Percentiles rank a stretch among this genome's conserved stretches.
phyloP scores from a whole-genome alignment of 2,113 vertebrate species.

The Brachionichthys hirsutus region DNA sequence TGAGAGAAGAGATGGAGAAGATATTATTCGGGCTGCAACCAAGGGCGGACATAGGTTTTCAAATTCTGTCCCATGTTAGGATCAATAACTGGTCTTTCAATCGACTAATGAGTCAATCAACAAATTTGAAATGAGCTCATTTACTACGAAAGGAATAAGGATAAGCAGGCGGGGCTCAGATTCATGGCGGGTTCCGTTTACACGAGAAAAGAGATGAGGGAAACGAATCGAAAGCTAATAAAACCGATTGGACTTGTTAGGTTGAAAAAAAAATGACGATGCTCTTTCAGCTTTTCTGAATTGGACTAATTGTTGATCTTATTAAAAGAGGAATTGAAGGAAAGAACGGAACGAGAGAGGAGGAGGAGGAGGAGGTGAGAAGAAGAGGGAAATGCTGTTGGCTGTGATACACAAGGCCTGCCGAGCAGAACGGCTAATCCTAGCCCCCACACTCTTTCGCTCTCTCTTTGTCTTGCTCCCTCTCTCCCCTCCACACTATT shows the following conservation, averaged over 20 bases:
- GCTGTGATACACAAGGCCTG: slow-evolving; percentile 75
- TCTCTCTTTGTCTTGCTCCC: slow-evolving; percentile 25
- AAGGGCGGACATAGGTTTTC: neutral
- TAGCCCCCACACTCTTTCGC: slow-evolving; percentile 49
- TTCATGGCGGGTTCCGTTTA: neutral
- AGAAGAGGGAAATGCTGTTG: slow-evolving; percentile 65
- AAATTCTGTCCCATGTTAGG: no score
- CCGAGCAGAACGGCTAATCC: slow-evolving; percentile 79
- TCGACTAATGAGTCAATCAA: no score
- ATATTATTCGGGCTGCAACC: neutral
- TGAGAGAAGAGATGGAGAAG: neutral
- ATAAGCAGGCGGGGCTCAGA: no score
- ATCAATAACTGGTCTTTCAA: no score
- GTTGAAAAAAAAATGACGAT: slow-evolving; percentile 31
- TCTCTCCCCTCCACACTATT: slow-evolving; percentile 60
- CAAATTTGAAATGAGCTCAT: no score
- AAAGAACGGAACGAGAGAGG: slow-evolving; percentile 50
- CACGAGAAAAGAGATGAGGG: no score
- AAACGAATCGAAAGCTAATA: slow-evolving; percentile 18
- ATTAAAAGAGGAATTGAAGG: slow-evolving; percentile 80
- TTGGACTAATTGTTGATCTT: slow-evolving; percentile 82
- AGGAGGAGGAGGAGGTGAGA: slow-evolving; percentile 45
- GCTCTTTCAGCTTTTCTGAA: slow-evolving; percentile 76
- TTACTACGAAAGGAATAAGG: no score
- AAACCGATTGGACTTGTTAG: slow-evolving; percentile 30